Evolutionary conservation across 2,888 invertebrate species (phyloP), one percentile per base, ranked within the genome.

Genomic region (Sicus ferrugineus): DNA sequence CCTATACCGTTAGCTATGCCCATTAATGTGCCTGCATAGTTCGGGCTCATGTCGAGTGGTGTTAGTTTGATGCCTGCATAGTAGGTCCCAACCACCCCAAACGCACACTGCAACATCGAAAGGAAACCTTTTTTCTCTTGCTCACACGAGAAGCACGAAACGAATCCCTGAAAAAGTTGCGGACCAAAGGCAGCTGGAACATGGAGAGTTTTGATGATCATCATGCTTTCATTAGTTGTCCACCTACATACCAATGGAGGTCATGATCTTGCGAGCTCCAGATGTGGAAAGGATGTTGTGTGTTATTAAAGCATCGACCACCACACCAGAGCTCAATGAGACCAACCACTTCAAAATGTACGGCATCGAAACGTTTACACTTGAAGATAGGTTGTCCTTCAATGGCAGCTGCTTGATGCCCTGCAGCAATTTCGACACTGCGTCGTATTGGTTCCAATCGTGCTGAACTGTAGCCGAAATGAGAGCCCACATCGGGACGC

Each of bases 11-110:
- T 90, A 0, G 89, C 89, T 52, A 90, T 88, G 0, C 89, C 90
- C 89, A 89, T 90, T 65, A 90, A 83, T 0, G 89, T 89, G 4
- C 89, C 90, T 1, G 90, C 89, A 77, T 87, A 90, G 79, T 90
- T 90, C 30, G 89, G 88, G 80, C 89, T 90, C 73, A 90, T 85
- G 79, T 90, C 90, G 59, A 90, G 82, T 0, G 90, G 89, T 77
- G 90, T 89, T 21, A 90, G 88, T 82, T 90, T 90, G 86, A 90
- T 89, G 73, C 81, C 80, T 1, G 90, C 89, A 78, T 91, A 91
- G 81, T 89, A 91, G 1, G 90, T 89, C 1, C 90, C 91, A 90
- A 91, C 90, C 75, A 91, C 90, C 48, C 91, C 91, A 2, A 90
- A 85, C 0, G 90, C 90, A 14, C 90, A 91, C 56, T 90, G 90